Percentiles rank a stretch among this genome's conserved stretches.
Evolutionary conservation across 2,113 vertebrate species (phyloP).

Genomic region (Mixornis gularis): DNA sequence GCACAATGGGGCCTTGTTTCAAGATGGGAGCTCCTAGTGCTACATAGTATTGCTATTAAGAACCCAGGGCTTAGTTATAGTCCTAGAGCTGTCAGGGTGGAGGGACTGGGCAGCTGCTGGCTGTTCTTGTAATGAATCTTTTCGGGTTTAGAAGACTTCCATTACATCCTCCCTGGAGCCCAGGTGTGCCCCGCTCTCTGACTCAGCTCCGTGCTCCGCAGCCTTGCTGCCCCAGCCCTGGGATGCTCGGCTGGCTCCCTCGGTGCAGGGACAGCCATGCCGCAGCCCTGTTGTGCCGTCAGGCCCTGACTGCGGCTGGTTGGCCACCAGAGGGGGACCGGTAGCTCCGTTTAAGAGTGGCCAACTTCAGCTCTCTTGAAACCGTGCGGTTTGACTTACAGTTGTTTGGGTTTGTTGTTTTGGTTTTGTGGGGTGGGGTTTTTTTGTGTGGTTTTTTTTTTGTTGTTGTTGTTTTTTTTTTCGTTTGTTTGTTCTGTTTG

Average conservation of each 20-base stretch:
- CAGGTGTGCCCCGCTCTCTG: background rate
- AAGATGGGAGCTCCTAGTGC: background rate
- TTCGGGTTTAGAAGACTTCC: background rate
- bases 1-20: background rate
- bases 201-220: background rate
- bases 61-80: background rate
- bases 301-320: background rate
- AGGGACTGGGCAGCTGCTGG: background rate
- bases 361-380: background rate
- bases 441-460: no score
- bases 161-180: background rate
- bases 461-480: background rate
- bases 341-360: background rate
- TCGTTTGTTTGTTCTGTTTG: no score
- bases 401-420: background rate
- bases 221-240: background rate
- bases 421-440: no score
- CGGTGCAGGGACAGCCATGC: accelerated
- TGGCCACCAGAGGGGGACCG: slow-evolving; percentile 53
- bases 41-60: background rate
- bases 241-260: background rate
- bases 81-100: background rate
- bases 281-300: background rate
- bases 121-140: background rate
- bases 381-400: background rate